phyloP scores from a whole-genome alignment of 2,888 invertebrate genomes.

The Coelinius sp. region DNA sequence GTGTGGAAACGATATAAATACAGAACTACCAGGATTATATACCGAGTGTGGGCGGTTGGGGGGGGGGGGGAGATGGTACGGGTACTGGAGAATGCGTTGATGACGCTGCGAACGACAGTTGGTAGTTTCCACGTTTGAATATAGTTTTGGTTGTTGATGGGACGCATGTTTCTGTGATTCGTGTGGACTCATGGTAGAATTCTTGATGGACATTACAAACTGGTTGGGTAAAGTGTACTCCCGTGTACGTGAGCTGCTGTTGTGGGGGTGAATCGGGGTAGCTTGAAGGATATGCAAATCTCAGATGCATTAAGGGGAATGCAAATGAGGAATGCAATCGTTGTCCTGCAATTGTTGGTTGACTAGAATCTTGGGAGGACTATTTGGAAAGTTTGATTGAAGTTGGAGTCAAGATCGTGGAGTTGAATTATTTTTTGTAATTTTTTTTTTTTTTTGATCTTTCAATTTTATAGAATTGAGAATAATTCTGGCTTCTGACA shows the following conservation, averaged over 20 bases:
- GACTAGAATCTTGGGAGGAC: background rate
- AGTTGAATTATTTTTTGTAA: background rate
- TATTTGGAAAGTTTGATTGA: background rate
- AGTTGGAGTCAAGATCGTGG: background rate
- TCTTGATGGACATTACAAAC: background rate
- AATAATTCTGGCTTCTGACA: conserved; percentile 8
- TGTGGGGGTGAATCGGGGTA: background rate
- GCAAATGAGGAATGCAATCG: conserved; percentile 15
- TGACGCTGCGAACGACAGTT: conserved; percentile 26
- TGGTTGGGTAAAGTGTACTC: background rate
- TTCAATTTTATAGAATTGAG: too few relatives aligned
- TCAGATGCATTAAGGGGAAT: background rate
- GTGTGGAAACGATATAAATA: conserved; percentile 19
- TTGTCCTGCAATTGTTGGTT: background rate
- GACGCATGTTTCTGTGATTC: conserved; percentile 16
- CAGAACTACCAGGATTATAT: conserved; percentile 17
- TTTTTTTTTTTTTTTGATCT: background rate
- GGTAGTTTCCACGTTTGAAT: conserved; percentile 16
- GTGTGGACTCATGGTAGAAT: background rate
- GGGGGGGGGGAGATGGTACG: background rate
- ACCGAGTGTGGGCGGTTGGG: background rate
- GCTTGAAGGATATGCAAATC: conserved; percentile 12
- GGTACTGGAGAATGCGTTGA: background rate
- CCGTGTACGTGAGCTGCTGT: background rate
- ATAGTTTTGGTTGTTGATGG: conserved; percentile 17